Evolutionary conservation across 1,140 invertebrate genomes (phyloP).

Genomic region (Drosophila pruinosa): DNA sequence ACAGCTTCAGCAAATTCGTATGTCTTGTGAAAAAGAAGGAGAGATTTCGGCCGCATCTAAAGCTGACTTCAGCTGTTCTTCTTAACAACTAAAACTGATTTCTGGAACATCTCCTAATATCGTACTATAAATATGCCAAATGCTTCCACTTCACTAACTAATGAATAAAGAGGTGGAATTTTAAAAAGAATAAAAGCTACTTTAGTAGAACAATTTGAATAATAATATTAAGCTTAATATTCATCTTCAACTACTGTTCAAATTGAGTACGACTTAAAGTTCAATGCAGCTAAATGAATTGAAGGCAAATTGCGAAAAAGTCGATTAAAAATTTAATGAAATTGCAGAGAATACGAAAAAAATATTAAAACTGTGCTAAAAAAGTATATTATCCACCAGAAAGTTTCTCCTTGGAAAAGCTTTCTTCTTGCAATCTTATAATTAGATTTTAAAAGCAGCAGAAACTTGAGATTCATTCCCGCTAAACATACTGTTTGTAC

Average conservation of each 20-base stretch:
- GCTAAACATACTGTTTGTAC: neutral
- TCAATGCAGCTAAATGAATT: no score
- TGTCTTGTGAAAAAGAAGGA: no score
- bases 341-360: neutral
- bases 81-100: neutral
- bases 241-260: no score
- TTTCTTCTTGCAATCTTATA: constrained; percentile 6
- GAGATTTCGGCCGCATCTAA: neutral
- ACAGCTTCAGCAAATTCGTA: neutral
- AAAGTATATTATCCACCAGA: neutral
- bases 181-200: no score
- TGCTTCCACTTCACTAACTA: no score
- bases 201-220: no score
- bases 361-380: neutral
- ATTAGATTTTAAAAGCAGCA: constrained; percentile 21
- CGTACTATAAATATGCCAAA: no score
- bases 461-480: neutral
- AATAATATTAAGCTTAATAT: no score
- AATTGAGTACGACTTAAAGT: no score
- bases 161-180: no score
- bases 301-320: no score
- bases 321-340: neutral
- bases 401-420: neutral
- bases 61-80: neutral
- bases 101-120: no score